Percentiles rank a stretch among this genome's conserved stretches.
Conservation (phyloP, 2,797 vertebrate species). For the Synanceia verrucosa region DNA sequence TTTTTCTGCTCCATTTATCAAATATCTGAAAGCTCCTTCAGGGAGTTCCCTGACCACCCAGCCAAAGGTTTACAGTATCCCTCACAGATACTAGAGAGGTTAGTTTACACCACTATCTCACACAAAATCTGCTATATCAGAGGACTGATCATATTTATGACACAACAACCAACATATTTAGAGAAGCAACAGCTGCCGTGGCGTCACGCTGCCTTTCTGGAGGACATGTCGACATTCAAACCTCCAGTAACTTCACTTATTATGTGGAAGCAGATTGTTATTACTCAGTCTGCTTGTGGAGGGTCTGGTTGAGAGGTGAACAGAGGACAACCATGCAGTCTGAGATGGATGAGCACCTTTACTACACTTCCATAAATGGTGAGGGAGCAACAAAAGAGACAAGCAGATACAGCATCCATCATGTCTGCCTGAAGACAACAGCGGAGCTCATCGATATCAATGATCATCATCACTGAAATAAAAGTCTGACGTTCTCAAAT, state of each 20-base stretch:
- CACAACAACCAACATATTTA: slow-evolving; percentile 24
- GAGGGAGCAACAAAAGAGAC: not conserved
- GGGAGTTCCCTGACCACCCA: slow-evolving; percentile 65
- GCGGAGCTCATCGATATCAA: not conserved
- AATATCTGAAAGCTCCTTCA: slow-evolving; percentile 33
- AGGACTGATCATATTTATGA: slow-evolving; percentile 32
- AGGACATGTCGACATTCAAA: slow-evolving; percentile 7
- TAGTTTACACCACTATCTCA: slow-evolving; percentile 31
- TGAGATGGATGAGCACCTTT: not conserved
- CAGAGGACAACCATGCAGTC: not conserved
- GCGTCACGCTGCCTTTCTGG: not conserved
- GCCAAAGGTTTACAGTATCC: slow-evolving; percentile 28
- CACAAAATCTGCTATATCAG: slow-evolving; percentile 29
- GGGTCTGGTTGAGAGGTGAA: slow-evolving; percentile 17
- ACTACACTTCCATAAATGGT: not conserved
- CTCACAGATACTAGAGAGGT: slow-evolving; percentile 13
- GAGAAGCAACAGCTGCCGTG: slow-evolving; percentile 41
- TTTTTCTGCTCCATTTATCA: slow-evolving; percentile 37
- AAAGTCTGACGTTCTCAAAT: not conserved
- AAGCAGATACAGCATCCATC: not conserved
- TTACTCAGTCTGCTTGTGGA: slow-evolving; percentile 5
- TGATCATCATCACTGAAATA: too few species aligned
- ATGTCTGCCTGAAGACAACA: not conserved
- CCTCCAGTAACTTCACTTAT: slow-evolving; percentile 32
- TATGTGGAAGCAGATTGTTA: not conserved